Base-by-base conservation (phyloP, 2,113 vertebrate genomes). In the Hypanus sabinus region DNA sequence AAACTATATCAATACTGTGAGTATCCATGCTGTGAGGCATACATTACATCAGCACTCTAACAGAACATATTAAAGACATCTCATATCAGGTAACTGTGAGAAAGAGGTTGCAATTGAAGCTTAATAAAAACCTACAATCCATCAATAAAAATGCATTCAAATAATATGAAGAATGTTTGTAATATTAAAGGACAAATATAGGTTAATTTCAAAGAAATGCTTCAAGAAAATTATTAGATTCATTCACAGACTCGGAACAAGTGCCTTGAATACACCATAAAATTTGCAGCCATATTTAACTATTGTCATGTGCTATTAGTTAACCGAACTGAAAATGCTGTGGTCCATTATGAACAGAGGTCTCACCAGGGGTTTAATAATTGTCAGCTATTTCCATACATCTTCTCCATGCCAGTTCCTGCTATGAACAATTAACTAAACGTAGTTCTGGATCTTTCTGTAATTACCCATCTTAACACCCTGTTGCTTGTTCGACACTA, bases 401-500 rank as follows among this genome's bases (percentile, higher is more conserved):
- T 93, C 91, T 55, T 93, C 38, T 20, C 70, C 0, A 27, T 73
- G 91, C 68, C 70, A 73, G 65, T 24, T 93, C 68, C 70, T 73
- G 36, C 24, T 70, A 55, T 55, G 91, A 93, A 75, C 91, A 93
- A 93, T 93, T 93, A 55, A 93, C 22, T 46, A 73, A 93, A 38
- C 22, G 24, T 38, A 93, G 91, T 38, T 73, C 91, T 93, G 91
- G 70, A 93, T 93, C 70, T 93, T 93, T 93, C 91, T 93, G 91
- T 93, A 93, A 93, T 93, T 75, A 93, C 68, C 36, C 91, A 27
- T 93, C 91, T 55, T 93, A 75, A 93, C 91, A 93, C 91, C 91
- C 91, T 93, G 91, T 93, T 93, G 91, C 91, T 71, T 93, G 70
- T 93, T 70, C 65, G 91, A 93, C 91, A 93, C 91, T 93, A 93